Evolutionary conservation across 2,888 invertebrate species (phyloP).

Genomic region (Acanthosepion esculentum): DNA sequence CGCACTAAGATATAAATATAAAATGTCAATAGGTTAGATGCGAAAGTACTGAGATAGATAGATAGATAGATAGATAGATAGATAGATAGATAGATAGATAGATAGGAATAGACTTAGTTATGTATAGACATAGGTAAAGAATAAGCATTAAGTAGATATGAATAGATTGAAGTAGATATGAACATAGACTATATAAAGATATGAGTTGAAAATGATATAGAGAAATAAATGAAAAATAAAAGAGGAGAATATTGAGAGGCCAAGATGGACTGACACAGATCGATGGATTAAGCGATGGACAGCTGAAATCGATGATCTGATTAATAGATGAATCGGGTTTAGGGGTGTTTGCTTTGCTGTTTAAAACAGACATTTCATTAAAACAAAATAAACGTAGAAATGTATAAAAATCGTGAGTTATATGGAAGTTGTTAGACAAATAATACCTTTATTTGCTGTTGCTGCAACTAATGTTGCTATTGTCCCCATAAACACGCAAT

Average conservation of each 20-base stretch:
- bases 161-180: background rate
- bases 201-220: background rate
- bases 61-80: background rate
- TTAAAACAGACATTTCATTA: background rate
- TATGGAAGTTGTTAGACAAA: background rate
- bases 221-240: background rate
- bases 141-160: background rate
- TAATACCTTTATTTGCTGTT: background rate
- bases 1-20: too few relatives aligned
- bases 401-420: background rate
- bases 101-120: background rate
- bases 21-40: too few relatives aligned
- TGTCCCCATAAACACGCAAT: background rate
- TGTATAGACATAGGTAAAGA: too few relatives aligned
- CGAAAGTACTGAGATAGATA: too few relatives aligned
- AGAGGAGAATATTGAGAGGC: background rate
- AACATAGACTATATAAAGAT: background rate
- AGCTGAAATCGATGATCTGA: constrained; percentile 18
- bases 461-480: background rate
- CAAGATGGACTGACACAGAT: background rate
- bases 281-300: background rate
- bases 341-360: background rate
- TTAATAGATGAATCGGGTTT: background rate
- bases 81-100: background rate
- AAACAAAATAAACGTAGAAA: background rate